Evolutionary conservation across 2,888 invertebrate species (phyloP), one percentile per base, ranked within the genome.

Genomic region (Lathronympha strigana): DNA sequence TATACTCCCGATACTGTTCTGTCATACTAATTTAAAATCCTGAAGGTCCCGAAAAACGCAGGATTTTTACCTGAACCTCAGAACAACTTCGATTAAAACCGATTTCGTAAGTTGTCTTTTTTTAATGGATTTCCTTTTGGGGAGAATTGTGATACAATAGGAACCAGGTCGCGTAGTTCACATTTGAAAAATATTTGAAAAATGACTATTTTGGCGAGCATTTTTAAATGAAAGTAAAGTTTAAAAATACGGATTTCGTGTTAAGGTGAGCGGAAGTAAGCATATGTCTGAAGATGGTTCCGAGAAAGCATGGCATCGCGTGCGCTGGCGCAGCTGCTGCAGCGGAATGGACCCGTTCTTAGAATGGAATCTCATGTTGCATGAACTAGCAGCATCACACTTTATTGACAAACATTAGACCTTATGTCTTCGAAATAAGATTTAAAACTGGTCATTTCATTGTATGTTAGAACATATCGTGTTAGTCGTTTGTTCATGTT

Each of bases 221-320:
- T n/a, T n/a, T n/a, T n/a, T n/a, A n/a, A n/a, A n/a, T n/a, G n/a
- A n/a, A n/a, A n/a, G n/a, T n/a, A 28, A 28, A 8, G 28, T 28
- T 28, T 8, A 28, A 28, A 1, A 8, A 8, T 8, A 1, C 6
- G 5, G 28, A 36, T 36, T 36, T 36, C 19, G 13, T 33, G 13
- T 36, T 8, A 15, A 40, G 13, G 45, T 47, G 31, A n/a, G 43
- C 45, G 64, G 58, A 60, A 60, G 58, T 60, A 21, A 38, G 38
- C 51, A 40, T 23, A 54, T 54, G 43, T 53, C 28, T 36, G 25
- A 49, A 60, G 54, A 66, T 25, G 75, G 67, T 82, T 82, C 77
- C 72, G 72, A 73, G 83, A 81, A 82, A 71, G 76, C 71, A 73
- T 67, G 66, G 58, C 75, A 79, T 85, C 74, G 82, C 82, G 78